These are phyloP conservation scores for Takifugu rubripes DNA, from an alignment of 2,797 vertebrate species.

Conservation along the genomic window DNA sequence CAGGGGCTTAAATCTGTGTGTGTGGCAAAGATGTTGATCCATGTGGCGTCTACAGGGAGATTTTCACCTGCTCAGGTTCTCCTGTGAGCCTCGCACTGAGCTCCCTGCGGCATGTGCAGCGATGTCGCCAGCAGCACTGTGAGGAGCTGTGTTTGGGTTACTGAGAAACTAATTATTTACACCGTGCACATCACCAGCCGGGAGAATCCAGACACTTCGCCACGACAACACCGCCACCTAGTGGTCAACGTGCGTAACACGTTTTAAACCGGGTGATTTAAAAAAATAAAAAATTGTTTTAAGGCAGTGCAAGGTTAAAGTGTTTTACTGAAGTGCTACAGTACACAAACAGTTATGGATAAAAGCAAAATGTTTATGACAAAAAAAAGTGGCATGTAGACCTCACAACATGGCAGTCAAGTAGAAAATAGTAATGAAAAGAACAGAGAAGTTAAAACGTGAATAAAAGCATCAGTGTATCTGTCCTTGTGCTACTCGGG, in stretches of 20 bases:
- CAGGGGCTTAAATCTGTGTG: constrained; percentile 28
- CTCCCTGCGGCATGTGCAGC: constrained; percentile 1
- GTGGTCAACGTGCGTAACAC: constrained; percentile 21
- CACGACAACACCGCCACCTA: constrained; percentile 40
- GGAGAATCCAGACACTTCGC: neutral
- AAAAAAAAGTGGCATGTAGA: constrained; percentile 53
- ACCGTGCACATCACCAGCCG: no score
- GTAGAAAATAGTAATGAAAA: constrained; percentile 60
- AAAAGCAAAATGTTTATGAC: neutral
- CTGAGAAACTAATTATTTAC: neutral
- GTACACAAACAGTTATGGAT: constrained; percentile 66
- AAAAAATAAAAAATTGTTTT: neutral
- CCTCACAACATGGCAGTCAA: constrained; percentile 63
- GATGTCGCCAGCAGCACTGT: neutral
- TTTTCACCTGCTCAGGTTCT: constrained; percentile 39
- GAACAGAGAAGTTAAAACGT: constrained; percentile 48
- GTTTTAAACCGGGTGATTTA: no score
- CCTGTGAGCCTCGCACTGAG: neutral
- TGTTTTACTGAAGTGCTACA: constrained; percentile 80
- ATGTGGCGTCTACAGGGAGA: constrained; percentile 36
- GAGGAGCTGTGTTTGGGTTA: neutral
- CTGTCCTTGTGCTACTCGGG: constrained; percentile 46
- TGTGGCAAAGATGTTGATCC: constrained; percentile 39
- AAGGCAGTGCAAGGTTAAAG: constrained; percentile 57
- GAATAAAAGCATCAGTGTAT: constrained; percentile 63